phyloP scores from a whole-genome alignment of 2,888 invertebrate genomes.

The Caenorhabditis sp. region DNA sequence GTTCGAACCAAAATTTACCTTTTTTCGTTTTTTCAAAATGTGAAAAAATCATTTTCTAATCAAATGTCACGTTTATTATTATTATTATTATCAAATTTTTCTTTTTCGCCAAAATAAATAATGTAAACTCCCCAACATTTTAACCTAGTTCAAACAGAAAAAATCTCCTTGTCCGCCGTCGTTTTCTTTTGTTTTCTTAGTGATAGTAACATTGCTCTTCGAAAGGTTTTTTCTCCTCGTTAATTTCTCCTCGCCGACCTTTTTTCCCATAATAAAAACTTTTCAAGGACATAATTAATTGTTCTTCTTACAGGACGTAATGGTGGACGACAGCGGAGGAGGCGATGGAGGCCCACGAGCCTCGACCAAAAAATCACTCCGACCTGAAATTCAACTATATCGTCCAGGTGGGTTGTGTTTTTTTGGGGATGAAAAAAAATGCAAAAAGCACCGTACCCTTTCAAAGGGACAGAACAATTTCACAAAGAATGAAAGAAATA shows the following conservation, averaged over 20 bases:
- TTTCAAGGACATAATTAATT: not conserved
- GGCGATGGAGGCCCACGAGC: constrained; percentile 2
- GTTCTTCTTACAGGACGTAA: not conserved
- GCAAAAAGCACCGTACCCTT: too few relatives aligned
- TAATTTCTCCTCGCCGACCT: not conserved
- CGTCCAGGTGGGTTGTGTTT: constrained; percentile 13
- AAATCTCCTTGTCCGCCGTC: constrained; percentile 1
- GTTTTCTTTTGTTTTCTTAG: not conserved
- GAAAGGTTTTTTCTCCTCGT: not conserved
- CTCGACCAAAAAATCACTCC: constrained; percentile 4
- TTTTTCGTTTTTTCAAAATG: too few relatives aligned
- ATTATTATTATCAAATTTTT: too few relatives aligned
- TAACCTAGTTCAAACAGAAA: not conserved
- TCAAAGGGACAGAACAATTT: too few relatives aligned
- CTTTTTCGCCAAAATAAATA: not conserved
- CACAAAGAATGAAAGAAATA: too few relatives aligned
- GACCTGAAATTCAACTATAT: constrained; percentile 38
- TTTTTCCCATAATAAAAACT: not conserved
- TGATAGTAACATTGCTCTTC: not conserved
- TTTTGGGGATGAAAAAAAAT: not conserved
- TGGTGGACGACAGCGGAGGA: not conserved
- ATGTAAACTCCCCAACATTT: not conserved
- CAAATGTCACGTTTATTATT: too few relatives aligned
- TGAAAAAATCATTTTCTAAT: too few relatives aligned
- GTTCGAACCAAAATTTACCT: too few relatives aligned